Conservation (phyloP, 35 echinoderm and acorn worm species). For the Hemicentrotus pulcherrimus region DNA sequence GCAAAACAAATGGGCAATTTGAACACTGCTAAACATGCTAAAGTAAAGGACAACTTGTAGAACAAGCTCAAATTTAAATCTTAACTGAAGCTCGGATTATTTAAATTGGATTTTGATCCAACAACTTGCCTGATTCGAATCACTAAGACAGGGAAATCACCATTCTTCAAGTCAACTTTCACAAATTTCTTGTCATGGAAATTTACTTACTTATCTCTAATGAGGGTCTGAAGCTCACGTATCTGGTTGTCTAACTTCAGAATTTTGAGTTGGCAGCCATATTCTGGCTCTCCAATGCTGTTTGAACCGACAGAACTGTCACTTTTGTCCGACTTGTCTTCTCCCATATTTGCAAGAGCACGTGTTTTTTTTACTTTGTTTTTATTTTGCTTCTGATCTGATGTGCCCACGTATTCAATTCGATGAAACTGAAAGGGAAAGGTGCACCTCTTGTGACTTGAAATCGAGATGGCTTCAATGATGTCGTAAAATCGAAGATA, state of each 20-base stretch:
- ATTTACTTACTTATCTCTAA: slow-evolving; percentile 84
- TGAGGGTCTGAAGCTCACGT: slow-evolving; percentile 90
- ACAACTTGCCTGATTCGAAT: too few relatives aligned
- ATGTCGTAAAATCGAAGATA: neutral
- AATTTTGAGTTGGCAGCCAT: slow-evolving; percentile 73
- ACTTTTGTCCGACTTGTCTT: slow-evolving; percentile 39
- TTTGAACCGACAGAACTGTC: slow-evolving; percentile 58
- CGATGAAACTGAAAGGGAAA: neutral
- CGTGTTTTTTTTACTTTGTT: neutral
- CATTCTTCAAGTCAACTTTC: too few relatives aligned
- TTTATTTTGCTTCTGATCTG: neutral
- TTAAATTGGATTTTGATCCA: too few relatives aligned
- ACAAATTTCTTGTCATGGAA: neutral
- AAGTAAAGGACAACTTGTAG: too few relatives aligned
- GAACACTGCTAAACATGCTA: too few relatives aligned
- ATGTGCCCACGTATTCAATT: neutral
- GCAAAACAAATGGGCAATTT: too few relatives aligned
- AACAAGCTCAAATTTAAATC: too few relatives aligned
- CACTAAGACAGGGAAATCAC: too few relatives aligned
- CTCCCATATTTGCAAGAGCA: neutral
- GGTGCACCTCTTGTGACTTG: neutral
- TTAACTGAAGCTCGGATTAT: too few relatives aligned
- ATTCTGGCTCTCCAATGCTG: slow-evolving; percentile 58
- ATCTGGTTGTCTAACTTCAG: slow-evolving; percentile 86
- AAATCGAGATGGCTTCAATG: neutral